Evolutionary conservation across 2,113 vertebrate species (phyloP).

Genomic region (Bubo scandiacus): DNA sequence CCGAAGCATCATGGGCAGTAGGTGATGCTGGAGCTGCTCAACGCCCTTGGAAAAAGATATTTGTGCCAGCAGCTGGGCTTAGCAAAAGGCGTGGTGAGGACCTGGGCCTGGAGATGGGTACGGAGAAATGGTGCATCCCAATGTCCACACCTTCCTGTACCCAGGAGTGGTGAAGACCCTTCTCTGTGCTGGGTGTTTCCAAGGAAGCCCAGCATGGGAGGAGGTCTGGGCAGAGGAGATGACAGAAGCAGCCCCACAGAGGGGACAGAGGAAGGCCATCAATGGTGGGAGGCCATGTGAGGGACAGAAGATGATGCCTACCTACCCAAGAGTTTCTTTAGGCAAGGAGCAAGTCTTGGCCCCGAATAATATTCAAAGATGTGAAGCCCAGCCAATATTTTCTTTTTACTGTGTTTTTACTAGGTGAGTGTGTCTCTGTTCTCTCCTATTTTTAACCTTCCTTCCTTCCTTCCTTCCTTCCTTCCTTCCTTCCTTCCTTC

Average conservation of each 20-base stretch:
- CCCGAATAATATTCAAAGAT: not conserved
- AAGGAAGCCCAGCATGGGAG: not conserved
- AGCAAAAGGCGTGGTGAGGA: not conserved
- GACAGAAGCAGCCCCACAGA: not conserved
- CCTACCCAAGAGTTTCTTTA: not conserved
- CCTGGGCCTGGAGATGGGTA: no score
- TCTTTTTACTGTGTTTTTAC: not conserved
- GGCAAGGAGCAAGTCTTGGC: not conserved
- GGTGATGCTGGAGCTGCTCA: not conserved
- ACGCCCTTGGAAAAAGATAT: no score
- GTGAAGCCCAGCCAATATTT: not conserved
- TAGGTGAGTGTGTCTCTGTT: not conserved
- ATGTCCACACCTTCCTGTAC: not conserved
- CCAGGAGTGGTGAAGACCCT: not conserved
- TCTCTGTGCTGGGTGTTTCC: not conserved
- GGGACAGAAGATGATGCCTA: not conserved
- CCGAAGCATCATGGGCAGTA: not conserved
- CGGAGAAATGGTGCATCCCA: not conserved
- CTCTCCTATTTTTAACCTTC: not conserved
- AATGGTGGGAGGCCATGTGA: fast-evolving
- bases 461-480: no score
- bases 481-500: not conserved
- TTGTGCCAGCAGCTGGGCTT: not conserved
- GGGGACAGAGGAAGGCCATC: not conserved
- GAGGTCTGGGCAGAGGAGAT: not conserved